Evolutionary conservation across 2,113 vertebrate species (phyloP).

Genomic region (Phaethornis superciliosus): DNA sequence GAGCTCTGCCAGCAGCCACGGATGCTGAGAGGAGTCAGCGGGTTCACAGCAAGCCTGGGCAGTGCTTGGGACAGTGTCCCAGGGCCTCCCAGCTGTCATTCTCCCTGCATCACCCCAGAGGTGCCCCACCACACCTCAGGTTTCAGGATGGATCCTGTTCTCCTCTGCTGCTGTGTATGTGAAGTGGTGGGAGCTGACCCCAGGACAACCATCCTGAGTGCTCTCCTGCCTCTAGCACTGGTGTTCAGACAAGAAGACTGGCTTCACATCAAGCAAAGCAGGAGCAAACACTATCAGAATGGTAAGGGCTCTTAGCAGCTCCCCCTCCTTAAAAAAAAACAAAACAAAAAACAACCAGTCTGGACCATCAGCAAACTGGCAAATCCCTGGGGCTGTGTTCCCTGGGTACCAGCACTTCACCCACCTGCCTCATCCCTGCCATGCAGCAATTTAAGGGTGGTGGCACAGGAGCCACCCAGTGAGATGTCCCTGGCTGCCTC

Average conservation of each 20-base stretch:
- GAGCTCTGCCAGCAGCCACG: not conserved
- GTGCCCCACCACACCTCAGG: fast-evolving
- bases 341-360: fast-evolving
- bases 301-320: not conserved
- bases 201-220: not conserved
- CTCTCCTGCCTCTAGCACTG: not conserved
- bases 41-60: fast-evolving
- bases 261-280: not conserved
- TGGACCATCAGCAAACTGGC: not conserved
- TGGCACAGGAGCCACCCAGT: not conserved
- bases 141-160: not conserved
- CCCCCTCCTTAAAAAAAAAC: too few species aligned
- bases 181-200: not conserved
- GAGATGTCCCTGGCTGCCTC: not conserved
- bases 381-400: not conserved
- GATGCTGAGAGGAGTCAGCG: not conserved
- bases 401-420: not conserved
- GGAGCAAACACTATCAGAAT: fast-evolving
- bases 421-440: fast-evolving
- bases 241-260: too few species aligned
- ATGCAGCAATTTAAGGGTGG: fast-evolving
- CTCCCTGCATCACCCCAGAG: not conserved
- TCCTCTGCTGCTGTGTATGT: not conserved
- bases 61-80: not conserved
- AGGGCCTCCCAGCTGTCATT: too few species aligned